Conservation (phyloP, 1,140 invertebrate genomes). For the Achroia grisella region DNA sequence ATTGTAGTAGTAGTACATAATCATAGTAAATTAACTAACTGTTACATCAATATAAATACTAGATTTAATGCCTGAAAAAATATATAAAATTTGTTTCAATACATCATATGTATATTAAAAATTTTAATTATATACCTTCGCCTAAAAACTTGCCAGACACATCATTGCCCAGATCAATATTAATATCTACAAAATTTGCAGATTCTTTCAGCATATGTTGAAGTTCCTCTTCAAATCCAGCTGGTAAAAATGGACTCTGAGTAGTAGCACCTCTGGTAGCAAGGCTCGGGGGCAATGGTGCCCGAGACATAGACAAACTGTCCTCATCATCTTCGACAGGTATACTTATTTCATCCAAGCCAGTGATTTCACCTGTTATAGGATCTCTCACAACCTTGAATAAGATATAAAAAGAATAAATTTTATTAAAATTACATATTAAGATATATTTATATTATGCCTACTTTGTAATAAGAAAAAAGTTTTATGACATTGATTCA, state of each 20-base stretch:
- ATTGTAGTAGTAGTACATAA: no score
- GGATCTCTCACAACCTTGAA: conserved; percentile 51
- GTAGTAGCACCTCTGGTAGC: conserved; percentile 58
- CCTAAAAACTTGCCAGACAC: conserved; percentile 64
- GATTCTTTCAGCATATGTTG: conserved; percentile 45
- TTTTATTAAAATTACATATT: no score
- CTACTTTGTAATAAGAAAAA: no score
- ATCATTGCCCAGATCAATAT: conserved; percentile 43
- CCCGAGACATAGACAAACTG: conserved; percentile 60
- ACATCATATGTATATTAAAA: no score
- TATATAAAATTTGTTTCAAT: no score
- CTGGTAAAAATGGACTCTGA: conserved; percentile 66
- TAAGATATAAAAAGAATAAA: background rate
- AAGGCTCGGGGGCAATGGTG: conserved; percentile 56
- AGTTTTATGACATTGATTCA: no score
- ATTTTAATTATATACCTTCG: conserved; percentile 51
- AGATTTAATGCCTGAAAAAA: no score
- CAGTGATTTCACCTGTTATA: conserved; percentile 55
- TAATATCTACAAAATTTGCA: conserved; percentile 26
- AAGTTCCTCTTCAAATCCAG: conserved; percentile 63
- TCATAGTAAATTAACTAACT: no score
- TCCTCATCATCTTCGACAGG: conserved; percentile 58
- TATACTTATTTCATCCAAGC: conserved; percentile 53
- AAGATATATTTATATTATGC: no score
- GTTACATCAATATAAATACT: no score